Evolutionary conservation across 2,113 vertebrate species (phyloP).

Genomic region (Corydoras maculifer): DNA sequence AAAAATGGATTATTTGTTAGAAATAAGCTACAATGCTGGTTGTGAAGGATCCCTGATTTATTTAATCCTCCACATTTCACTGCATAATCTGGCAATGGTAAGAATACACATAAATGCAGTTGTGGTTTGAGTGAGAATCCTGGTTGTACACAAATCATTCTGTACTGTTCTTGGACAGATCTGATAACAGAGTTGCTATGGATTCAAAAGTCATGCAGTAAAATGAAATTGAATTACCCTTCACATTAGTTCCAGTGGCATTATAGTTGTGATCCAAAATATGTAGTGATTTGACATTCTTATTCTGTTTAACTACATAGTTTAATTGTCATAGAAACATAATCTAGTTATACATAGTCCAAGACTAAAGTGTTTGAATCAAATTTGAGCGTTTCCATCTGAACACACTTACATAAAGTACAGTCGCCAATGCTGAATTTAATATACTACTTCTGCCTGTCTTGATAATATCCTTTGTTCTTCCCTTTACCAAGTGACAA

Average conservation of each 20-base stretch:
- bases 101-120: conserved; percentile 44
- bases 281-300: conserved; percentile 30
- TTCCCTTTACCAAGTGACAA: conserved; percentile 23
- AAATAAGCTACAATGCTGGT: too few species aligned
- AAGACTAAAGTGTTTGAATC: conserved; percentile 1
- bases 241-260: conserved; percentile 41
- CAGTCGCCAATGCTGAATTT: background rate
- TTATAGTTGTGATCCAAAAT: conserved; percentile 5
- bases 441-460: conserved; percentile 13
- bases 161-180: conserved; percentile 41
- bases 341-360: background rate
- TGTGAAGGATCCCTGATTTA: conserved; percentile 4
- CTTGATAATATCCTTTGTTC: conserved; percentile 19
- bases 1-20: too few species aligned
- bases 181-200: conserved; percentile 48
- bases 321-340: background rate
- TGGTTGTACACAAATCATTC: conserved; percentile 47
- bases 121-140: conserved; percentile 45
- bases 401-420: background rate
- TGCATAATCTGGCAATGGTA: conserved; percentile 30
- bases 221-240: conserved; percentile 47
- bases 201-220: conserved; percentile 37
- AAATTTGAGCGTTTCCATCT: background rate
- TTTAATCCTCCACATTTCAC: conserved; percentile 17
- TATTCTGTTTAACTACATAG: background rate